These are phyloP conservation scores for Lampropteryx suffumata DNA, from an alignment of 2,888 invertebrate genomes.

Conservation along the genomic window DNA sequence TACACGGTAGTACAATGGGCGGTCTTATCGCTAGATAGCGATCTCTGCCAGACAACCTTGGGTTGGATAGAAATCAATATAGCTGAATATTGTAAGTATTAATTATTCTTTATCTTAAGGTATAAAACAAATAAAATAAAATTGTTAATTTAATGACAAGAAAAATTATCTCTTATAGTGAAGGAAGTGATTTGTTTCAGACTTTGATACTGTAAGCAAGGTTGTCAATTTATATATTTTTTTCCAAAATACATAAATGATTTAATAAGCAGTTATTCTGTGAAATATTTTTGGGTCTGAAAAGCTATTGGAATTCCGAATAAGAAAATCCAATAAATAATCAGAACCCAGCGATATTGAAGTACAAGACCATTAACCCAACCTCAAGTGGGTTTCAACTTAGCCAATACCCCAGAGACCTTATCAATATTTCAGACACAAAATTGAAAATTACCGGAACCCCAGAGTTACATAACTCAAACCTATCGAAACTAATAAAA, in stretches of 20 bases:
- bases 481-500: constrained; percentile 80
- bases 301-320: constrained; percentile 11
- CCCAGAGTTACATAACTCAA: constrained; percentile 74
- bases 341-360: constrained; percentile 25
- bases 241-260: not conserved
- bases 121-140: too few relatives aligned
- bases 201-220: too few relatives aligned
- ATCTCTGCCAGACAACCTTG: too few relatives aligned
- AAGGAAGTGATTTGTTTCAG: too few relatives aligned
- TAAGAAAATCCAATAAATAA: constrained; percentile 28
- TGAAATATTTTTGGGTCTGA: not conserved
- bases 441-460: constrained; percentile 78
- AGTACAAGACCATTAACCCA: constrained; percentile 29
- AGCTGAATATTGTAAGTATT: too few relatives aligned
- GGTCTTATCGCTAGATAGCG: too few relatives aligned
- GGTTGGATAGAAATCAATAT: too few relatives aligned
- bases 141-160: too few relatives aligned
- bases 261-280: not conserved
- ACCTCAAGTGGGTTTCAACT: constrained; percentile 34
- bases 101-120: too few relatives aligned
- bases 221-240: too few relatives aligned
- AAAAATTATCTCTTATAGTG: too few relatives aligned
- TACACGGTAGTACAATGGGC: too few relatives aligned
- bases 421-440: constrained; percentile 80
- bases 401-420: constrained; percentile 48